Base-by-base conservation (phyloP, 1,140 invertebrate genomes). In the Diorhabda carinulata region DNA sequence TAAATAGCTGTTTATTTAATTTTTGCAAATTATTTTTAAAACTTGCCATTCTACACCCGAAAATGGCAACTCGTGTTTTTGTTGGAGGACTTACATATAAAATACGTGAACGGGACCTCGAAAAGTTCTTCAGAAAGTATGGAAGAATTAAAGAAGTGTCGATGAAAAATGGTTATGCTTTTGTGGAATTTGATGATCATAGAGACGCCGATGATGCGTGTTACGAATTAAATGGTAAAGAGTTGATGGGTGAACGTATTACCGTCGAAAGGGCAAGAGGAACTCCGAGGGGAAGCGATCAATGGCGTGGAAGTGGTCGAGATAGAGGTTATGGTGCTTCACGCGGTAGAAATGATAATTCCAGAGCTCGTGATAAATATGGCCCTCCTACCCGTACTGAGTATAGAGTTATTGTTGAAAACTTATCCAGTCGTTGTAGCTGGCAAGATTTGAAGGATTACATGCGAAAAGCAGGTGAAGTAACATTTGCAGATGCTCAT, bases 121-220 rank as follows among this genome's bases (percentile, higher is more conserved):
- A 99, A 84, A 92, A 93, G 81, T 98, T 99, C 85, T 99, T 98
- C 87, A 95, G 94, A 86, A 93, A 95, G 73, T 99, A 97, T 86
- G 97, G 97, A 75, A 87, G 93, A 79, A 96, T 98, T 77, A 89
- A 94, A 80, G 97, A 99, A 82, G 92, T 99, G 76, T 89, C 98
- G 73, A 92, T 99, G 81, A 99, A 99, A 86, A 98, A 98, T 88
- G 97, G 97, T 77, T 99, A 98, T 85, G 97, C 96, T 72, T 99
- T 74, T 59, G 73, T 74, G n/a, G 97, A 99, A 88, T 99, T 99
- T 85, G 97, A 98, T 81, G 95, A 98, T 81, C 92, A 96, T 79
- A 89, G 96, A 82, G 97, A 99, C 88, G 97, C 97, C 61, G 96
- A 98, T 84, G 97, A 99, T 87, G 97, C 97, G 8, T 95, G 98